These are phyloP conservation scores for Ladona fulva DNA, from an alignment of 1,140 invertebrate genomes.

Conservation along the genomic window DNA sequence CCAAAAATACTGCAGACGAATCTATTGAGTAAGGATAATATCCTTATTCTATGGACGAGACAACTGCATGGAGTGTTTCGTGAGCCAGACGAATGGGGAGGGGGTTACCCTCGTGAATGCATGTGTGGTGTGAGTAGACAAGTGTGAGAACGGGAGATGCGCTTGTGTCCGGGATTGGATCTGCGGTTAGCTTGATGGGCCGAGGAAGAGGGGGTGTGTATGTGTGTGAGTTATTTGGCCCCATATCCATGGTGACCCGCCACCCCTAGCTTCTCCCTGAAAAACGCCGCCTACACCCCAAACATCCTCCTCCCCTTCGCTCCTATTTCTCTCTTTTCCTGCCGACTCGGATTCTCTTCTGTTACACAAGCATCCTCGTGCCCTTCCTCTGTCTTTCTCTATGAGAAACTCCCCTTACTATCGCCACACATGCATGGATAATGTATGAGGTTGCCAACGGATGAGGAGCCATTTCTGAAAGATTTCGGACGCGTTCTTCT, in stretches of 20 bases:
- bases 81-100: too few relatives aligned
- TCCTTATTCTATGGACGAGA: too few relatives aligned
- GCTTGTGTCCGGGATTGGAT: neutral
- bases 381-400: neutral
- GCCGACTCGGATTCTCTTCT: neutral
- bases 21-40: too few relatives aligned
- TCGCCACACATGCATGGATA: too few relatives aligned
- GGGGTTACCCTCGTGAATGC: too few relatives aligned
- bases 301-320: neutral
- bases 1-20: too few relatives aligned
- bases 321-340: neutral
- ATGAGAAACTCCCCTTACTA: neutral
- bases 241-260: neutral
- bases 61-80: too few relatives aligned
- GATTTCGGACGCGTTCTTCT: too few relatives aligned
- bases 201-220: neutral
- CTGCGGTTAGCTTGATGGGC: neutral
- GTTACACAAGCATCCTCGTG: conserved; percentile 1
- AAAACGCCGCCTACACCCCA: neutral
- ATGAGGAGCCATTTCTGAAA: too few relatives aligned
- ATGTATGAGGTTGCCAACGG: too few relatives aligned
- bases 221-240: neutral
- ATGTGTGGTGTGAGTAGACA: neutral
- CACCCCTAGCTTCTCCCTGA: neutral
- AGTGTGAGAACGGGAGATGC: neutral